Evolutionary conservation across 2,888 invertebrate genomes (phyloP), one percentile per base, ranked within the genome.

Genomic region (Amblyteles armatorius): DNA sequence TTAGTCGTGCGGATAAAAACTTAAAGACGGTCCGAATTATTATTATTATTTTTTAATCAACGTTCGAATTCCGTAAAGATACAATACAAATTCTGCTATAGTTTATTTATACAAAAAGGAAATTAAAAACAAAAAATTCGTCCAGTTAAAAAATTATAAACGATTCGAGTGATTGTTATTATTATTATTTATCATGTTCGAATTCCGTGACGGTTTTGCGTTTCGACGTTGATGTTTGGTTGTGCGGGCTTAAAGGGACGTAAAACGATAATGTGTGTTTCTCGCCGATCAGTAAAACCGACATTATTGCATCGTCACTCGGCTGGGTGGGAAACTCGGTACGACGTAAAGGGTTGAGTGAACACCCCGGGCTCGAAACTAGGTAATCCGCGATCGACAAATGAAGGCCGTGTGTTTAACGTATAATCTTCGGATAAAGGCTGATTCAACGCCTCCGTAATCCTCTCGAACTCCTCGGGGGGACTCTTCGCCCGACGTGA

Each of bases 361-460:
- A 63, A 33, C 26, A 63, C 16, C 33, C 26, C 57, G 5, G 11
- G 60, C 29, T 63, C 33, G 60, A 63, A 29, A 26, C 29, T 63
- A 4, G 29, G 60, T 63, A 63, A 63, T 63, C 60, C 60, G 11
- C 29, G 60, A 63, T 63, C 29, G 33, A 33, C 60, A 63, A 63
- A 63, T 63, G 33, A 63, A 63, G 60, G 33, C 33, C 60, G 29
- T 63, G 33, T 33, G 81, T 89, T 94, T 95, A 94, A 98, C 99
- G 99, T 90, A 99, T 99, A 96, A 98, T 98, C 94, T 97, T 97
- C 0, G 99, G 99, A 94, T 98, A 98, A 0, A 98, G 5, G 96
- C 90, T 99, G 95, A 92, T 99, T 98, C 79, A 99, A 95, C 90
- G 98, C 97, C 60, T 97, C 95, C 99, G 99, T 99, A 63, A 99